A percentile compares a stretch with the other conserved stretches of the same genome.
These are phyloP conservation scores for Stegana nigrithorax DNA, from an alignment of 2,888 invertebrate genomes.

Conservation along the genomic window DNA sequence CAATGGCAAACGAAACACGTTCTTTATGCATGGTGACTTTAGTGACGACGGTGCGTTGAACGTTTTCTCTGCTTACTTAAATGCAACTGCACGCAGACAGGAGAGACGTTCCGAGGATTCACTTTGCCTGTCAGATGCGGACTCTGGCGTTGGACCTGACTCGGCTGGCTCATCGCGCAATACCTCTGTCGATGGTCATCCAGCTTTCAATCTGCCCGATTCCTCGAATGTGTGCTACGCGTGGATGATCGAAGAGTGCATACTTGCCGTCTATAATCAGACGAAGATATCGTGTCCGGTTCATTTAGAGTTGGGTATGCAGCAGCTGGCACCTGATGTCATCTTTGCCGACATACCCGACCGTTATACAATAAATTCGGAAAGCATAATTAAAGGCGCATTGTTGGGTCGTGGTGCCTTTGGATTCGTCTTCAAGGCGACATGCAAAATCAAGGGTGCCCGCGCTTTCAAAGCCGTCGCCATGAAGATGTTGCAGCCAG, in stretches of 20 bases:
- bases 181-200: constrained; percentile 85
- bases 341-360: constrained; percentile 91
- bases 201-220: constrained; percentile 68
- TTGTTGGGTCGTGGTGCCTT: constrained; percentile 96
- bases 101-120: constrained; percentile 72
- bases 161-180: constrained; percentile 83
- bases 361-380: constrained; percentile 82
- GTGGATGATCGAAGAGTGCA: constrained; percentile 97
- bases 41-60: constrained; percentile 55
- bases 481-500: constrained; percentile 95
- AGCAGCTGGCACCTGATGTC: constrained; percentile 92
- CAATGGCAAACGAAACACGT: constrained; percentile 44
- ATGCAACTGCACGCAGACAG: constrained; percentile 56
- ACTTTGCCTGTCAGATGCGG: constrained; percentile 80
- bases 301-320: constrained; percentile 81
- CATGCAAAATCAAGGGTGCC: constrained; percentile 74
- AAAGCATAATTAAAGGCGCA: constrained; percentile 81
- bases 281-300: constrained; percentile 80
- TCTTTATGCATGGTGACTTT: constrained; percentile 49
- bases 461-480: constrained; percentile 80
- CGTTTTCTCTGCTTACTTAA: constrained; percentile 61
- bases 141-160: constrained; percentile 89
- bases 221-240: constrained; percentile 73
- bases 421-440: constrained; percentile 93
- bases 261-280: constrained; percentile 84